Conservation (phyloP, 2,797 vertebrate species). For the Bothrops alternatus region DNA sequence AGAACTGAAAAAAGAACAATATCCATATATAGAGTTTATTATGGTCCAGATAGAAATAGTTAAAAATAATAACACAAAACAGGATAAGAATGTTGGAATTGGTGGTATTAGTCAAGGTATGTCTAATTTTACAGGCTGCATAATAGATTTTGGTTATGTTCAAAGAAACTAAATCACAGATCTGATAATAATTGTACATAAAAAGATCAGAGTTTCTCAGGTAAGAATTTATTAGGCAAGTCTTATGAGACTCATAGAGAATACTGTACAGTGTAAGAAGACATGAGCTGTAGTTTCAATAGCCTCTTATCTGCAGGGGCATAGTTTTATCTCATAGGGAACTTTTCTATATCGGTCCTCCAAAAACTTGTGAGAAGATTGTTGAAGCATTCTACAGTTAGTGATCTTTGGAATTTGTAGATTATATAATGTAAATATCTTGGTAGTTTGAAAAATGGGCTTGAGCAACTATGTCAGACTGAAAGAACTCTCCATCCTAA, state of each 20-base stretch:
- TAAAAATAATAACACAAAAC: background rate
- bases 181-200: background rate
- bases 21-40: background rate
- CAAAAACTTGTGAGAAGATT: background rate
- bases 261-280: background rate
- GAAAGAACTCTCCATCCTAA: background rate
- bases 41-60: background rate
- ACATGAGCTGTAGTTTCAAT: background rate
- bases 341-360: background rate
- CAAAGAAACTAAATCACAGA: background rate
- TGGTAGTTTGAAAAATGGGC: background rate
- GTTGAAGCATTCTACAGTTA: background rate
- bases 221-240: background rate
- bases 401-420: background rate
- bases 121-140: background rate
- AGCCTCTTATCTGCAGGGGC: background rate
- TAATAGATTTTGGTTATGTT: background rate
- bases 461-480: background rate
- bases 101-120: background rate
- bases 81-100: background rate
- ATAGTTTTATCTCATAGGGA: background rate
- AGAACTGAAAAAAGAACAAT: background rate
- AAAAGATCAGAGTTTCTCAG: background rate
- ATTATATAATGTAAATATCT: background rate
- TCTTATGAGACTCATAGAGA: background rate